Base-by-base conservation (phyloP, 1,140 invertebrate genomes). In the Heliconius melpomene region DNA sequence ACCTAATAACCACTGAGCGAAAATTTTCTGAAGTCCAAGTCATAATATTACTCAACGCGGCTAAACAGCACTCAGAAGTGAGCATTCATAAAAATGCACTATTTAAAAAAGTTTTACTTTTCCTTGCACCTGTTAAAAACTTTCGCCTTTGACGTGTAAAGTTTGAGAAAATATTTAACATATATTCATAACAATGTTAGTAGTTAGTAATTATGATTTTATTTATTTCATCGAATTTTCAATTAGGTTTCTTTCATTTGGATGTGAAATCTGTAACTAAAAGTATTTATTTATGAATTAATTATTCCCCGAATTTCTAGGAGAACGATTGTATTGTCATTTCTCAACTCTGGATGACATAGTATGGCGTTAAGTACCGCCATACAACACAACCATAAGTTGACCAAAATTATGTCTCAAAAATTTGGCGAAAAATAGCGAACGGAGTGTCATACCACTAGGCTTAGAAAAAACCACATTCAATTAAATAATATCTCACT, bases 71-170 rank as follows among this genome's bases (percentile, higher is more conserved):
- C 60, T 66, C 60, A 26, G 26, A 29, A 66, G 60, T 66, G 11
- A 29, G 60, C 60, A 16, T 29, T 66, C 60, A 66, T 66, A 66
- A 66, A 66, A 66, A 29, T 66, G 60, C 26, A 66, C 13, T 66
- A 66, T 66, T 66, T 66, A 66, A 66, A 66, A 66, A 66, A 29
- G 9, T 66, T 16, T 0, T 11, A 66, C 9, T 66, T 66, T 29
- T 66, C 60, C 60, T 66, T 9, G 23, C 60, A 66, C 60, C 26
- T 66, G 60, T 66, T 66, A 9, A 66, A 66, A 66, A 66, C 60
- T 66, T 66, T 66, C 23, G 9, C 9, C 23, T 29, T 66, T 66
- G 16, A 29, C 60, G 60, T 16, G 23, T 7, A 29, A 66, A 66
- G 9, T 66, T 57, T 7, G 7, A n/a, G 9, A 57, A 57, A 57